phyloP scores from a whole-genome alignment of 2,888 invertebrate genomes.

The Heliconius ismenius region DNA sequence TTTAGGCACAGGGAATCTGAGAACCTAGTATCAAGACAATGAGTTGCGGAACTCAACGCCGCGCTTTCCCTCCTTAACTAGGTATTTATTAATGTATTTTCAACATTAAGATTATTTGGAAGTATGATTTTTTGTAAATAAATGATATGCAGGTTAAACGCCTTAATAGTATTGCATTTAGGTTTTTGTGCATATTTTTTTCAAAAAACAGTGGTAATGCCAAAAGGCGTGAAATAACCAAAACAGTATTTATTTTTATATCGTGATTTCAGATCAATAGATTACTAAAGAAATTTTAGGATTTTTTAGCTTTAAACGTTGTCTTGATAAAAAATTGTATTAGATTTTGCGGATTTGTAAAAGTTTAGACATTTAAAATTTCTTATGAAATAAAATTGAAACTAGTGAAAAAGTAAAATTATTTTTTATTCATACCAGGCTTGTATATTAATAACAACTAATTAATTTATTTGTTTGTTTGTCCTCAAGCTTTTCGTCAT shows the following conservation, averaged over 20 bases:
- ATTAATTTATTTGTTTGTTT: background rate
- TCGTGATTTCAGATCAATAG: constrained; percentile 21
- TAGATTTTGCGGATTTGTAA: background rate
- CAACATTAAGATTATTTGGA: background rate
- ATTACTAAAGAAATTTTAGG: constrained; percentile 46
- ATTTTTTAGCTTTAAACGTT: constrained; percentile 24
- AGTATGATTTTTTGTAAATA: background rate
- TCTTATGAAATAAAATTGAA: constrained; percentile 4
- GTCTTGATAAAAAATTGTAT: constrained; percentile 1
- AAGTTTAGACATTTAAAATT: background rate
- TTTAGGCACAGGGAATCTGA: too few species aligned
- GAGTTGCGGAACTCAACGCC: background rate
- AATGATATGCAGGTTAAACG: background rate
- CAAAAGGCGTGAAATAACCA: constrained; percentile 1
- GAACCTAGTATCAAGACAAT: too few species aligned
- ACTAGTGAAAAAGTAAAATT: background rate
- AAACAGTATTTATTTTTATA: constrained; percentile 25
- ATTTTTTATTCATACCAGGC: background rate
- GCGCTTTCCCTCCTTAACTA: background rate
- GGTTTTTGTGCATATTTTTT: background rate
- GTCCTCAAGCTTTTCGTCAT: background rate
- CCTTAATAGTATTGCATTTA: constrained; percentile 7
- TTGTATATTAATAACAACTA: background rate
- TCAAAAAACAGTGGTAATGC: too few species aligned
- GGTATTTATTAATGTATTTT: background rate